Evolutionary conservation across 2,113 vertebrate species (phyloP).

Genomic region (Solea senegalensis): DNA sequence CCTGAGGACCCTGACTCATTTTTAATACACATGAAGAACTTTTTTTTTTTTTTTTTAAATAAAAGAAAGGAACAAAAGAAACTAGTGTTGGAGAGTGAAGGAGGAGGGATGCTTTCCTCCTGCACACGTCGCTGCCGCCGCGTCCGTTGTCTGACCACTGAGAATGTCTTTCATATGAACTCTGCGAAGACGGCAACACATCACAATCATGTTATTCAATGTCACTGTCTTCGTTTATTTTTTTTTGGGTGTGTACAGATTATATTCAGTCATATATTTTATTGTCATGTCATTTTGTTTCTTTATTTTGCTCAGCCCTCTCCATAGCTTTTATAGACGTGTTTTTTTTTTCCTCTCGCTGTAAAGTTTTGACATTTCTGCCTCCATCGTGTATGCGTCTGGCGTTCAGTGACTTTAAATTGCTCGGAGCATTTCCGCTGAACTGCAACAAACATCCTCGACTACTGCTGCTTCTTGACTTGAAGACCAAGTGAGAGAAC

Average conservation of each 20-base stretch:
- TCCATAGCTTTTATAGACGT: slow-evolving; percentile 39
- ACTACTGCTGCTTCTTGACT: slow-evolving; percentile 68
- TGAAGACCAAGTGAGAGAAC: slow-evolving; percentile 51
- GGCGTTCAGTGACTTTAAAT: slow-evolving; percentile 37
- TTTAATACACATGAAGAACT: slow-evolving; percentile 71
- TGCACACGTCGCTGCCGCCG: slow-evolving; percentile 34
- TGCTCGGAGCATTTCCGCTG: slow-evolving; percentile 54
- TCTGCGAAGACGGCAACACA: slow-evolving; percentile 57
- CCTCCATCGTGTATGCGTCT: slow-evolving; percentile 33
- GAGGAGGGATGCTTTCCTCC: slow-evolving; percentile 76
- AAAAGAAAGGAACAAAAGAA: slow-evolving; percentile 39
- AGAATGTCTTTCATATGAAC: slow-evolving; percentile 81
- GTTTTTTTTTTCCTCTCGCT: slow-evolving; percentile 51
- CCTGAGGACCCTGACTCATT: slow-evolving; percentile 49
- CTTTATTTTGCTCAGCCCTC: slow-evolving; percentile 44
- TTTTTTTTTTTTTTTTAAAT: slow-evolving; percentile 17
- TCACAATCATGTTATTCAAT: slow-evolving; percentile 59
- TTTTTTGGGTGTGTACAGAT: slow-evolving; percentile 66
- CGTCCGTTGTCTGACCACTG: slow-evolving; percentile 88
- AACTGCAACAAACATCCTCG: slow-evolving; percentile 58
- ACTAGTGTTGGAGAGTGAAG: slow-evolving; percentile 52
- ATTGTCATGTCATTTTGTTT: slow-evolving; percentile 27
- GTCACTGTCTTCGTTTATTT: slow-evolving; percentile 54
- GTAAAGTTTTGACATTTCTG: slow-evolving; percentile 44
- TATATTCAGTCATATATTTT: slow-evolving; percentile 70